Conservation (phyloP, 2,113 vertebrate genomes). For the Loxodonta africana region DNA sequence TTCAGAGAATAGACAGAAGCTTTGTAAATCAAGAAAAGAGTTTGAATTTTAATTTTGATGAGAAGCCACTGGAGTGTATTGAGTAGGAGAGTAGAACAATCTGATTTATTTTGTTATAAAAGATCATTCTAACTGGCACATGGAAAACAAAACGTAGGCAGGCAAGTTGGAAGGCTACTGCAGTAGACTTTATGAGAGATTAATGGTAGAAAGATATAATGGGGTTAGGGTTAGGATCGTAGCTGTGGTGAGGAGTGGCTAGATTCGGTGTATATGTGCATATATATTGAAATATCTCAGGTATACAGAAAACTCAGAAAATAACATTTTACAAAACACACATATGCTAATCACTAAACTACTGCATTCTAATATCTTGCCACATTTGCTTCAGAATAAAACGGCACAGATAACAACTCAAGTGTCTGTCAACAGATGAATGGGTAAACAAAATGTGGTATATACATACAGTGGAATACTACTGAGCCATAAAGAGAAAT, state of each 20-base stretch:
- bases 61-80: not conserved
- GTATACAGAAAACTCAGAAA: conserved; percentile 2
- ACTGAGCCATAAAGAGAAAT: too few relatives aligned
- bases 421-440: too few relatives aligned
- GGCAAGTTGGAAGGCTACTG: not conserved
- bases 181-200: not conserved
- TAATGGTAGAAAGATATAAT: not conserved
- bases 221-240: not conserved
- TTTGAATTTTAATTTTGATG: not conserved
- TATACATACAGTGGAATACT: too few relatives aligned
- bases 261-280: not conserved
- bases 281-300: not conserved
- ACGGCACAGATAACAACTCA: not conserved
- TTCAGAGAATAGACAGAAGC: not conserved
- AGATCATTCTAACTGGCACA: not conserved
- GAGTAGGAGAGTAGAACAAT: not conserved
- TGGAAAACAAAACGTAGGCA: not conserved
- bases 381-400: not conserved
- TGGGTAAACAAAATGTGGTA: too few relatives aligned
- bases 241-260: not conserved
- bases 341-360: not conserved
- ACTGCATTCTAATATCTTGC: not conserved
- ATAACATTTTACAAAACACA: not conserved
- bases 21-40: not conserved
- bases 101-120: not conserved